These are phyloP conservation scores for Gymnodraco acuticeps DNA, from an alignment of 2,797 vertebrate genomes.

Conservation along the genomic window DNA sequence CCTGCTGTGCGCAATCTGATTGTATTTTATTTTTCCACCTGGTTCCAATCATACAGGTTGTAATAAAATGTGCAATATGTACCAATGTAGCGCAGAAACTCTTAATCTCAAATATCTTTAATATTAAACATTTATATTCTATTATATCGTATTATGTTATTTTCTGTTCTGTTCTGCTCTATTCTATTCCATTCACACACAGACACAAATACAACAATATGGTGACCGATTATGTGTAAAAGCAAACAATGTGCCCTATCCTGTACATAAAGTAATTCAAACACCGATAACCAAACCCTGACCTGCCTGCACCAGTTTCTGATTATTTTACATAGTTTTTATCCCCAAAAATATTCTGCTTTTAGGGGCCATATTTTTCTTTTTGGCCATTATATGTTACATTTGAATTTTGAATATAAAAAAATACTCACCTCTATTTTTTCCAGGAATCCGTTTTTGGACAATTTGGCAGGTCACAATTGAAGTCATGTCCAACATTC, in stretches of 20 bases:
- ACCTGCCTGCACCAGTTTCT: no score
- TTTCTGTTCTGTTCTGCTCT: no score
- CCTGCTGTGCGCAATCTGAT: conserved; percentile 6
- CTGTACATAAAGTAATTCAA: no score
- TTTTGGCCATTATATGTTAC: fast-evolving
- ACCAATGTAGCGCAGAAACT: neutral
- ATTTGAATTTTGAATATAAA: neutral
- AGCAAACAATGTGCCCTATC: no score
- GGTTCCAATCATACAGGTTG: neutral
- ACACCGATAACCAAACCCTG: no score
- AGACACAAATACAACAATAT: no score
- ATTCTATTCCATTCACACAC: no score
- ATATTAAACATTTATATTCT: no score
- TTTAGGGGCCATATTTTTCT: neutral
- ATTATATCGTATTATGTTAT: no score
- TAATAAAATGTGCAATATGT: neutral
- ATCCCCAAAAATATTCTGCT: neutral
- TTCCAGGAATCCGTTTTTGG: neutral
- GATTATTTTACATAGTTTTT: neutral
- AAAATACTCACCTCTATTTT: neutral
- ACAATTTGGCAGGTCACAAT: neutral
- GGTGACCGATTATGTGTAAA: no score
- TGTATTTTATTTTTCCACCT: conserved; percentile 2
- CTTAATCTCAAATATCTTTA: no score
- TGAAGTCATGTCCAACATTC: neutral